Base-by-base conservation (phyloP, 2,113 vertebrate species). In the Montifringilla adamsi region DNA sequence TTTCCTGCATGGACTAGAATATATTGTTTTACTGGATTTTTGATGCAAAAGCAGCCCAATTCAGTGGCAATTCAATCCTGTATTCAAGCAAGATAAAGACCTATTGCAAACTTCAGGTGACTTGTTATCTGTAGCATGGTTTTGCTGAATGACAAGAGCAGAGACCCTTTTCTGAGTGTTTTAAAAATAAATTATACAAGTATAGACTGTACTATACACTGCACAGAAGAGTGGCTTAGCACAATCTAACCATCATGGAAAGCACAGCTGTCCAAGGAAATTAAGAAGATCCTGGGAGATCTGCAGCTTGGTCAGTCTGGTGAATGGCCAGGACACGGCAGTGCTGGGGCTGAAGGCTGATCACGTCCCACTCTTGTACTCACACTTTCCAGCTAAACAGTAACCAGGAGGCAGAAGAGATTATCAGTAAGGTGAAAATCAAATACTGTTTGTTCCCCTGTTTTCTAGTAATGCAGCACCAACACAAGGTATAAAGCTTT, bases 21-120 rank as follows among this genome's bases (percentile, higher is more conserved):
- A 78, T 68, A n/a, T 21, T 69, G 63, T 72, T 93, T 80, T 82
- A 85, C 62, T 83, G 78, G 22, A 80, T 91, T 95, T 95, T 87
- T 94, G 66, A 84, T 85, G 53, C 39, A 80, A 95, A 90, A 87
- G 37, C 67, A 89, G 81, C 2, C 22, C 59, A 87, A 63, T 70
- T 88, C 72, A 90, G 66, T 30, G 66, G 33, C 8, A 6, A 91
- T 87, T 73, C 69, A 76, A 37, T 41, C 35, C 35, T 74, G 21
- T 37, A 70, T 70, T 80, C 88, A 91, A 83, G 63, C 67, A 95
- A 87, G 68, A 67, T 44, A 30, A 90, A 82, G 74, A 58, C 24
- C 19, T 73, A 20, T 43, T 62, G 47, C 6, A 84, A 73, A 39
- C n/a, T 76, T 73, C 23, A 47, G 26, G 43, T 73, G 68, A 59